These are phyloP conservation scores for Acanthis flammea DNA, from an alignment of 2,797 vertebrate species.

Conservation along the genomic window DNA sequence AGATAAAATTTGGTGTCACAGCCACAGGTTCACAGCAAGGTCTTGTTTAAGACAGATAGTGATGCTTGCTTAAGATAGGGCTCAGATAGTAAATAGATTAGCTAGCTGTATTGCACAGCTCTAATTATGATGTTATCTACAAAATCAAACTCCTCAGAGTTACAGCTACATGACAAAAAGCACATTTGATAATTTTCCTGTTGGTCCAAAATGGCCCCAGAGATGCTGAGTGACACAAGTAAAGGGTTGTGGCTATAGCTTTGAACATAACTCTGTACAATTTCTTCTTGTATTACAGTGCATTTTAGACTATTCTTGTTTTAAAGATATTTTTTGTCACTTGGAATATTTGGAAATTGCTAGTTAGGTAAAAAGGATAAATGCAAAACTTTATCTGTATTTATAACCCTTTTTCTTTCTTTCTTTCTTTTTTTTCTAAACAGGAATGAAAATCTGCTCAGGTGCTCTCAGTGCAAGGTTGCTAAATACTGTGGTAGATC, in stretches of 20 bases:
- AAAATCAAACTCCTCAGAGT: background rate
- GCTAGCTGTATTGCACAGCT: background rate
- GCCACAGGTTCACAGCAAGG: background rate
- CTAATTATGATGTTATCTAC: background rate
- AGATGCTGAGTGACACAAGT: background rate
- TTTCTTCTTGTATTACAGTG: background rate
- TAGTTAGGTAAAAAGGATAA: background rate
- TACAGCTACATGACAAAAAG: background rate
- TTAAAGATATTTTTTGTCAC: background rate
- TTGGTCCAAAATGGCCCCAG: background rate
- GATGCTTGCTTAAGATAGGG: background rate
- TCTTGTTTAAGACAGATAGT: background rate
- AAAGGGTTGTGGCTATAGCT: background rate
- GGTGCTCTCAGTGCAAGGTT: slow-evolving; percentile 91
- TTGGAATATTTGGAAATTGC: background rate
- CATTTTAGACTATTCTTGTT: background rate
- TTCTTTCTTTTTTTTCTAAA: background rate
- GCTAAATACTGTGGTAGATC: slow-evolving; percentile 86
- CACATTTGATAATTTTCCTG: background rate
- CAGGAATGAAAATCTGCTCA: slow-evolving; percentile 83
- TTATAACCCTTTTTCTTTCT: background rate
- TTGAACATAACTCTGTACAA: background rate
- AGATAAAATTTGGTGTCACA: background rate
- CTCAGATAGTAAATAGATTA: background rate
- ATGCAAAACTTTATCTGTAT: background rate